phyloP scores from a whole-genome alignment of 2,888 invertebrate genomes.

The Xestia xanthographa region DNA sequence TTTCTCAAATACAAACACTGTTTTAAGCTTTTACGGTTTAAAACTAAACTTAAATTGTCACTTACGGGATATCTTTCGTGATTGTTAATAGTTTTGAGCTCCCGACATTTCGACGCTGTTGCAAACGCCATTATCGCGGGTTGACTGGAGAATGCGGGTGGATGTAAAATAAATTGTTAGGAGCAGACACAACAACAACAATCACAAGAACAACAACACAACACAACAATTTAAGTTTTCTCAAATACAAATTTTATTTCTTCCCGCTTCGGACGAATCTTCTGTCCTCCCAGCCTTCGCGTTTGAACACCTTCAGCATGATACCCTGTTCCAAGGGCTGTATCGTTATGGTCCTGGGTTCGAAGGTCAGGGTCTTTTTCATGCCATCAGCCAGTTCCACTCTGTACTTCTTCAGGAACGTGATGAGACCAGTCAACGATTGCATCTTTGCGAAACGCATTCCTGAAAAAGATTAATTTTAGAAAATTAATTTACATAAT shows the following conservation, averaged over 20 bases:
- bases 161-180: no score
- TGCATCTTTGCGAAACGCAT: conserved; percentile 10
- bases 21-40: no score
- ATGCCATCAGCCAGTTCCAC: conserved; percentile 1
- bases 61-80: no score
- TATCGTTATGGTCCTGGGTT: neutral
- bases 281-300: neutral
- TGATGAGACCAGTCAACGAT: conserved; percentile 66
- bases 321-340: neutral
- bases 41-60: no score
- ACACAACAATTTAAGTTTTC: no score
- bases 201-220: no score
- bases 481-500: neutral
- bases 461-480: neutral
- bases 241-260: neutral
- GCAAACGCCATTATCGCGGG: no score
- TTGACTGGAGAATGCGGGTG: no score
- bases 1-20: neutral
- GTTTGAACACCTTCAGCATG: neutral
- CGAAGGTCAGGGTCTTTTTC: neutral
- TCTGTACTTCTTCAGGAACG: conserved; percentile 65
- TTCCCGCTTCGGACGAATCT: neutral
- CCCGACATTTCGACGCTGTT: no score
- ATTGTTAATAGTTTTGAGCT: no score
- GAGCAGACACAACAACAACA: no score